phyloP scores from a whole-genome alignment of 64 coral and sea anemone species.

The Trachythela sp. region DNA sequence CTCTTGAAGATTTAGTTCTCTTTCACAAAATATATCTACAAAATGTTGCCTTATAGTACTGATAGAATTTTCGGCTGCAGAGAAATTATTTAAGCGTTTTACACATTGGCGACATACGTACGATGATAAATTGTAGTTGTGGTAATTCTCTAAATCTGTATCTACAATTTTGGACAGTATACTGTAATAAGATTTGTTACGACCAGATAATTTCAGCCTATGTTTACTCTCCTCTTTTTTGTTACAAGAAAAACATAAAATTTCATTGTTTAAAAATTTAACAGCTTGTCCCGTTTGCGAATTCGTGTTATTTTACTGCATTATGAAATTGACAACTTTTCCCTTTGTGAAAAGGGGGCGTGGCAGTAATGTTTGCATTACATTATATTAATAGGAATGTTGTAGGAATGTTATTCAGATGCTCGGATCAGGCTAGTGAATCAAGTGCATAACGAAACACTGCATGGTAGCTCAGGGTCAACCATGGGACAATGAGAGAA shows the following conservation, averaged over 20 bases:
- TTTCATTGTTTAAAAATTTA: not conserved
- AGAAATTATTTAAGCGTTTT: not conserved
- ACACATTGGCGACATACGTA: not conserved
- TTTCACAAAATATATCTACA: not conserved
- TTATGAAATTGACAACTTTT: too few relatives aligned
- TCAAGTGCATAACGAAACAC: not conserved
- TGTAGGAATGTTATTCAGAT: not conserved
- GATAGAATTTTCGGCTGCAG: not conserved
- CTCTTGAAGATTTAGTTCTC: not conserved
- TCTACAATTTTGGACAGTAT: not conserved
- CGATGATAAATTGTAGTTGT: not conserved
- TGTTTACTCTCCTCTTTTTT: not conserved
- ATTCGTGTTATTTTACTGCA: too few relatives aligned
- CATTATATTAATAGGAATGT: not conserved
- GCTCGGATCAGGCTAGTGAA: not conserved
- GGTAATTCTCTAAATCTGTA: not conserved
- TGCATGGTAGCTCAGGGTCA: not conserved
- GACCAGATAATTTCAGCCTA: not conserved
- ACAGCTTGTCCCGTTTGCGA: too few relatives aligned
- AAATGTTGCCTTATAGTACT: not conserved
- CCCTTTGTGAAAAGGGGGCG: too few relatives aligned
- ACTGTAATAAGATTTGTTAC: not conserved
- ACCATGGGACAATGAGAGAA: constrained; percentile 18
- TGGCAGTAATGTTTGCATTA: too few relatives aligned
- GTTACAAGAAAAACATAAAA: not conserved